Evolutionary conservation across 2,113 vertebrate species (phyloP).

Genomic region (western clawed frog (Xenopus tropicalis)): DNA sequence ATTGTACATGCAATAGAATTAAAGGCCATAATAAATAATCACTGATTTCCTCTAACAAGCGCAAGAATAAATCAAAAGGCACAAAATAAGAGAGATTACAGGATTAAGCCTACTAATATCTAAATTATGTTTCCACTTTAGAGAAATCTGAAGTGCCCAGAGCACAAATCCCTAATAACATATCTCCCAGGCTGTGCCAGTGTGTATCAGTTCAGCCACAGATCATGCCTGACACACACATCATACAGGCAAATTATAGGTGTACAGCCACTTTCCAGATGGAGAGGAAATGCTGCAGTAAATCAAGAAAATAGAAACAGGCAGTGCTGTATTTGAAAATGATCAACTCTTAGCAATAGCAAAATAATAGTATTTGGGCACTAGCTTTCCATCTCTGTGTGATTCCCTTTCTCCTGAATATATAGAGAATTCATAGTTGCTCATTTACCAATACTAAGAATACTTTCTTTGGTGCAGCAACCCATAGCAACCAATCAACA

Average conservation of each 20-base stretch:
- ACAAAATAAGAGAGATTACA: no score
- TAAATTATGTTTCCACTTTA: conserved; percentile 3
- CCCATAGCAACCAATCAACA: no score
- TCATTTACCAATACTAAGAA: no score
- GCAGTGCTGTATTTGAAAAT: background rate
- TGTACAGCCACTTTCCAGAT: conserved; percentile 4
- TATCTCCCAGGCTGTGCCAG: conserved; percentile 8
- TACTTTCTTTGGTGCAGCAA: no score
- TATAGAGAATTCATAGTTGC: no score
- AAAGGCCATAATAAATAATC: no score
- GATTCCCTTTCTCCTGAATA: no score
- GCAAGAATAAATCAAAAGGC: no score
- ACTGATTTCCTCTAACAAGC: no score
- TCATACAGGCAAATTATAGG: background rate
- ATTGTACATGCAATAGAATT: no score
- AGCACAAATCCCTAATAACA: background rate
- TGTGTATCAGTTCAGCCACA: background rate
- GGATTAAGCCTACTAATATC: background rate
- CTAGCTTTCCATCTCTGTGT: no score
- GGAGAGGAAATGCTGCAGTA: no score
- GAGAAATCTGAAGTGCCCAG: conserved; percentile 28
- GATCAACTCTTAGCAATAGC: background rate
- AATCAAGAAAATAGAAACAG: background rate
- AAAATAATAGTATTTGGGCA: background rate
- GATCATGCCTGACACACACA: conserved; percentile 1